These are phyloP conservation scores for Hippocampus zosterae DNA, from an alignment of 2,113 vertebrate species.

Conservation along the genomic window DNA sequence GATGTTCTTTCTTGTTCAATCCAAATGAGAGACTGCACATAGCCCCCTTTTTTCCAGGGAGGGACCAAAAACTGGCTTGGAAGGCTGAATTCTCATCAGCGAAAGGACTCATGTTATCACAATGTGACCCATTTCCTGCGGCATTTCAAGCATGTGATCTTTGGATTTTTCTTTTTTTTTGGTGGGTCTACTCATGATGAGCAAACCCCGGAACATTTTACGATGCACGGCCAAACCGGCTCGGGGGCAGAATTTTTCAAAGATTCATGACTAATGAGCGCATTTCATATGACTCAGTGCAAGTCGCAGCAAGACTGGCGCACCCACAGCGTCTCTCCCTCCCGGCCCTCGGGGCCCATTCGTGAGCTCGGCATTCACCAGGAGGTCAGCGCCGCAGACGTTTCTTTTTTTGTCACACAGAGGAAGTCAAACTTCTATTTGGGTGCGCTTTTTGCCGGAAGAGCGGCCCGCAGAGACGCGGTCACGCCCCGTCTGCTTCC, in stretches of 20 bases:
- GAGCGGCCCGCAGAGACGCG: slow-evolving; percentile 36
- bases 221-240: background rate
- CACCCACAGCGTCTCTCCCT: slow-evolving; percentile 15
- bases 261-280: background rate
- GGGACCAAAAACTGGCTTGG: too few species aligned
- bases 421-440: slow-evolving; percentile 61
- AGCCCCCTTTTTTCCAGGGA: too few species aligned
- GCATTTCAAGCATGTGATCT: background rate
- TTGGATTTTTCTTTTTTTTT: background rate
- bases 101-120: too few species aligned
- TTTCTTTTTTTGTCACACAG: background rate
- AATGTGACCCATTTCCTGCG: too few species aligned
- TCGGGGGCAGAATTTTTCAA: background rate
- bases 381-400: background rate
- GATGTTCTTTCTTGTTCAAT: too few species aligned
- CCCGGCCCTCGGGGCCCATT: slow-evolving; percentile 22
- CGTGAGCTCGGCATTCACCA: slow-evolving; percentile 36
- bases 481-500: slow-evolving; percentile 67
- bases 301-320: slow-evolving; percentile 18
- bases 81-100: too few species aligned
- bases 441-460: slow-evolving; percentile 41
- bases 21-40: too few species aligned
- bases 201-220: background rate
- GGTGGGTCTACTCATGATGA: background rate
- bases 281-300: background rate